Base-by-base conservation (phyloP, 2,888 invertebrate species). In the Arctia plantaginis region DNA sequence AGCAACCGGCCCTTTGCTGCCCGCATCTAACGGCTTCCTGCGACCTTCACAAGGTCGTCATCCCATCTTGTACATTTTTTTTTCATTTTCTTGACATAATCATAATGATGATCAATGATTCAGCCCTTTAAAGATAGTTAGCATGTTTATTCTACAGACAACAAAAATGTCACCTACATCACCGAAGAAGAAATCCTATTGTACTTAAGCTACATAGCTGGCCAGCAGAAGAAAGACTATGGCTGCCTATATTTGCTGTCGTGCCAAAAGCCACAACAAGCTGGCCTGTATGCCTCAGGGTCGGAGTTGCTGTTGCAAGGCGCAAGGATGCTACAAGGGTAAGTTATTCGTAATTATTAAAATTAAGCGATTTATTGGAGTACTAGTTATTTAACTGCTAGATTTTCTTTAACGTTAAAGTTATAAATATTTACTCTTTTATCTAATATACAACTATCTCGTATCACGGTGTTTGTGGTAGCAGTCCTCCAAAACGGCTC, bases 271-370 rank as follows among this genome's bases (percentile, higher is more conserved):
- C 98, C 98, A 0, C 93, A 96, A 66, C 97, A 97, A 76, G 98
- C 98, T 15, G 96, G 96, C 73, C 96, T 97, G 80, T 98, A 98
- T 90, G 96, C 97, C 3, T 97, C 97, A 3, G 98, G 98, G 0
- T 98, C 97, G n/a, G 97, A 98, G 81, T 96, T 98, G 79, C 90
- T 98, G 20, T 87, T 98, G 74, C 97, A 97, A 87, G 97, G 97
- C 68, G 96, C 97, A 30, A 97, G 97, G 86, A 93, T 97, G 77
- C 94, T 98, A 81, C 96, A 97, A 86, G 97, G 96, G 97, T 98
- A 96, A 88, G 95, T 93, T 51, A 47, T 27, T 44, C 15, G 35
- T 27, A 8, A 41, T 35, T 8, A 33, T 64, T 33, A 64, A 33
- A 6, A 33, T 33, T 30, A 20, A 47, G 20, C 10, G 47, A 15